These are phyloP conservation scores for Brachynemurus nebulosus DNA, from an alignment of 2,888 invertebrate species.

Conservation along the genomic window DNA sequence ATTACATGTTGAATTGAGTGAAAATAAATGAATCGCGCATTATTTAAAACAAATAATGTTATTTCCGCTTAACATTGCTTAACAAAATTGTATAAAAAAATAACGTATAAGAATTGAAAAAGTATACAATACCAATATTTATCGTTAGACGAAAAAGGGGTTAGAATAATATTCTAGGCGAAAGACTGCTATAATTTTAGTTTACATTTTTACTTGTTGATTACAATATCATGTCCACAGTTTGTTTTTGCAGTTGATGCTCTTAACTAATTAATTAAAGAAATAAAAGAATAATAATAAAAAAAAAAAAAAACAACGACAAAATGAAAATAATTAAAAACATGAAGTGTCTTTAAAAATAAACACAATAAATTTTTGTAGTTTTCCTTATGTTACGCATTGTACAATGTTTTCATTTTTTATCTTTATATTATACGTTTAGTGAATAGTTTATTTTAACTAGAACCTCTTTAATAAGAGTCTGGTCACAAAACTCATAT, in stretches of 20 bases:
- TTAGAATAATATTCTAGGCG: not conserved
- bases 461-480: too few relatives aligned
- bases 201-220: not conserved
- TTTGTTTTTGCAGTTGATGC: conserved; percentile 1
- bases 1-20: not conserved
- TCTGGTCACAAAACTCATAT: too few relatives aligned
- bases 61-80: not conserved
- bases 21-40: not conserved
- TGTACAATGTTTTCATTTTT: too few relatives aligned
- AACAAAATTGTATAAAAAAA: not conserved
- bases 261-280: too few relatives aligned
- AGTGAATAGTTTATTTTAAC: too few relatives aligned
- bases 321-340: not conserved
- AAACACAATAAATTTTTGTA: not conserved
- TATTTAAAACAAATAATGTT: not conserved
- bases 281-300: not conserved
- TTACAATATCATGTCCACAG: not conserved
- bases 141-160: not conserved
- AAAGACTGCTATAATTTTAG: not conserved
- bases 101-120: not conserved
- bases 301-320: not conserved
- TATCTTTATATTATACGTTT: too few relatives aligned
- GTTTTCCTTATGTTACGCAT: too few relatives aligned
- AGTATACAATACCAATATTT: not conserved
- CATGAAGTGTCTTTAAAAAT: not conserved